Base-by-base conservation (phyloP, 2,888 invertebrate genomes). In the Physocephala rufipes region DNA sequence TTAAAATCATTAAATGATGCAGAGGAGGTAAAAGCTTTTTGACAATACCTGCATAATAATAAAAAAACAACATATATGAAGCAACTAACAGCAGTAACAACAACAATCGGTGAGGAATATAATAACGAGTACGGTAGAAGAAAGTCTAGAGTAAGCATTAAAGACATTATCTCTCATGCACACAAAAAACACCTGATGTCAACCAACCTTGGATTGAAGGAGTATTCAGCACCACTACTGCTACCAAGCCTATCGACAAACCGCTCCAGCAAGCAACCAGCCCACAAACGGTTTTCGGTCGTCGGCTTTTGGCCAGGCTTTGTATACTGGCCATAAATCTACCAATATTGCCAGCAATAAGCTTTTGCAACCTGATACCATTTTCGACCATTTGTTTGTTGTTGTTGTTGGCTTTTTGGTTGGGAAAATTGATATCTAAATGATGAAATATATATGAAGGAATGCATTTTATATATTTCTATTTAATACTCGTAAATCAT, bases 1-100 rank as follows among this genome's bases (percentile, higher is more conserved):
- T 68, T 68, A 51, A 68, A 68, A 62, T 68, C 61, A 62, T 68
- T 68, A 68, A 68, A 51, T 68, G 68, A 68, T 68, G 68, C 61
- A 68, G 61, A 62, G 51, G 68, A 36, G 61, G 61, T 62, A 68
- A 49, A 68, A 68, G 68, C 68, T 68, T 68, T 68, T 68, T 47
- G 68, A 62, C 68, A 68, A 61, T 24, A 26, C 15, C 58, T 15
- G 58, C 58, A 19, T 49, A n/a, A 68, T 24, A 45, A 64, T 36
- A 36, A 36, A 36, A 36, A 9, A 36, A 9, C 36, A 36, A 36
- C 36, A 36, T 36, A 36, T 9, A 36, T 36, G 36, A 36, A 36
- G 4, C 36, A 30, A 28, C 36, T n/a, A 24, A 61, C 16, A 15
- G 9, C 36, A 21, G 30, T 45, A 36, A 43, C 36, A 12, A 51